Evolutionary conservation across 2,888 invertebrate species (phyloP), one percentile per base, ranked within the genome.

Genomic region (Phengaris arion): DNA sequence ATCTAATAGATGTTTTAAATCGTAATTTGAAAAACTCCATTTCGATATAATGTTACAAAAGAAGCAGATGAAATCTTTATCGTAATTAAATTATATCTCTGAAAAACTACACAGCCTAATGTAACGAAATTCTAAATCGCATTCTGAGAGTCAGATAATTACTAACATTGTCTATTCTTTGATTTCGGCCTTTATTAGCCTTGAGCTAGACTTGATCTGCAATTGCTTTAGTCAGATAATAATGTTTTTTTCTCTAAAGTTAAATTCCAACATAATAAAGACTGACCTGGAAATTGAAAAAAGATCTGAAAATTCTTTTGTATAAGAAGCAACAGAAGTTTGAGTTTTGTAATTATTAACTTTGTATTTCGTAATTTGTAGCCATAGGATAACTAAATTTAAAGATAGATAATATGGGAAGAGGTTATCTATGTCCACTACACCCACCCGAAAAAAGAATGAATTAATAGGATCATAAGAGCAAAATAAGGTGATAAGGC

Each of bases 71-170:
- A 10, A 59, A 22, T 5, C 7, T 22, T 9, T 9, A 4, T 22
- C 22, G 15, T 22, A 22, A 59, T 59, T 59, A 10, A 59, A 59
- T 22, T 10, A 9, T 15, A 59, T 15, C 22, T 15, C 59, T 59
- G 59, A 59, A 59, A 59, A 22, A 59, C 59, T 59, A 59, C 59
- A 59, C 12, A 54, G 54, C 9, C 10, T 59, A 59, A 59, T 59
- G 15, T 59, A 9, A 10, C 59, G 9, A 59, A 59, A 59, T 59
- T 22, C 9, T 0, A 59, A 59, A 22, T 59, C 59, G 59, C 5
- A 22, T 59, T 59, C 59, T 59, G 59, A 22, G 59, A 59, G 22
- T 59, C 22, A 59, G 59, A 10, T 59, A 59, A 59, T 59, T 59
- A 59, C 59, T 22, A 59, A 59, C 10, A 22, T 59, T 10, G 22